Percentiles rank a stretch among this genome's conserved stretches.
These are phyloP conservation scores for Uropsilus gracilis DNA, from an alignment of 2,113 vertebrate species.

Conservation along the genomic window DNA sequence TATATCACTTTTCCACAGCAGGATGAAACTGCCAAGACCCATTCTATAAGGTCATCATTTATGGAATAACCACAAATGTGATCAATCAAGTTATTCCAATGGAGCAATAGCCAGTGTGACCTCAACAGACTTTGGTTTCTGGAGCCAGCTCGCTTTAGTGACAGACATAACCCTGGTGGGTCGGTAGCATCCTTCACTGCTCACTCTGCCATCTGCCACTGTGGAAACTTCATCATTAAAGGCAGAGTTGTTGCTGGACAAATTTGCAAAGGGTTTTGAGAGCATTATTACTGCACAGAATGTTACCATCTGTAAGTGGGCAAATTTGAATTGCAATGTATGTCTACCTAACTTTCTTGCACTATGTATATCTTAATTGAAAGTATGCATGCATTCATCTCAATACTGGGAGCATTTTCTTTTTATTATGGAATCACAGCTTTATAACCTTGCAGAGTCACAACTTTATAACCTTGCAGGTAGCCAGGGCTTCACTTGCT, in stretches of 20 bases:
- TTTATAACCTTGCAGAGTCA: slow-evolving; percentile 45
- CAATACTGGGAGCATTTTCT: background rate
- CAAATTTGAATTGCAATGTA: slow-evolving; percentile 69
- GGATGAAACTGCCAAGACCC: background rate
- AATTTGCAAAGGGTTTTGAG: slow-evolving; percentile 79
- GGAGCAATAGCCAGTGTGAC: slow-evolving; percentile 67
- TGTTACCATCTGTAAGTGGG: slow-evolving; percentile 78
- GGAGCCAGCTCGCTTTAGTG: slow-evolving; percentile 70
- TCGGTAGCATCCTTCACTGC: slow-evolving; percentile 71
- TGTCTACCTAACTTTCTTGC: slow-evolving; percentile 63
- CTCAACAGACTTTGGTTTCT: slow-evolving; percentile 62
- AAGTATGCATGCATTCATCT: slow-evolving; percentile 54
- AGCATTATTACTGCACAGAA: slow-evolving; percentile 78
- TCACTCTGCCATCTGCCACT: slow-evolving; percentile 79
- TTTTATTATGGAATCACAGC: background rate
- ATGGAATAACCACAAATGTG: slow-evolving; percentile 68
- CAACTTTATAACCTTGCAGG: background rate
- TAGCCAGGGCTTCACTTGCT: slow-evolving; percentile 28
- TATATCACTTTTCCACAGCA: slow-evolving; percentile 13
- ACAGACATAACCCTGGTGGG: slow-evolving; percentile 74
- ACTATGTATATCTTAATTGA: slow-evolving; percentile 72
- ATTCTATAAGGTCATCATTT: slow-evolving; percentile 60
- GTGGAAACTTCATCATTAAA: slow-evolving; percentile 72
- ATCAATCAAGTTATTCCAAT: slow-evolving; percentile 74
- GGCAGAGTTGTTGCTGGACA: slow-evolving; percentile 72